Percentiles rank a stretch among this genome's conserved stretches.
Evolutionary conservation across 2,797 vertebrate species (phyloP).

Genomic region (Cyprinodon diabolis): DNA sequence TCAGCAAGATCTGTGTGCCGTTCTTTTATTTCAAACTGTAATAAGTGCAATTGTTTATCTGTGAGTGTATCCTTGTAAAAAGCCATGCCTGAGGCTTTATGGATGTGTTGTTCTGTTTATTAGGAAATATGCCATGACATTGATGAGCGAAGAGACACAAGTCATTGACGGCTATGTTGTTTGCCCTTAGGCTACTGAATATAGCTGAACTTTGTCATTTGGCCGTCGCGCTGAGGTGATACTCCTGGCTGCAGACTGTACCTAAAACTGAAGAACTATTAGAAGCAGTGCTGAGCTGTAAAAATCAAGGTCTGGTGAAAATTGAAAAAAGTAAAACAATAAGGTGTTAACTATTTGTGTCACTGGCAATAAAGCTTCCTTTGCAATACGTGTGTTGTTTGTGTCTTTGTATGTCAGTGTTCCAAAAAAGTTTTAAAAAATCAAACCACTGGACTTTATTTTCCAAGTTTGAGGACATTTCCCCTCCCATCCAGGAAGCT

Average conservation of each 20-base stretch:
- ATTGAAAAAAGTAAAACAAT: slow-evolving; percentile 41
- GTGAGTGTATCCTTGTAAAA: slow-evolving; percentile 73
- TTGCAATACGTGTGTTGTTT: slow-evolving; percentile 75
- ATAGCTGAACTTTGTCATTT: slow-evolving; percentile 17
- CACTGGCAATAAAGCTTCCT: slow-evolving; percentile 85
- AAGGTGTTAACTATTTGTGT: slow-evolving; percentile 70
- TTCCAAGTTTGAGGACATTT: too few relatives aligned
- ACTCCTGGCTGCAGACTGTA: slow-evolving; percentile 42
- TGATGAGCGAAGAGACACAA: slow-evolving; percentile 43
- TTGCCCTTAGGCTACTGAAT: slow-evolving; percentile 14
- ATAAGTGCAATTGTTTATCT: slow-evolving; percentile 72
- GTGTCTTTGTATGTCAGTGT: slow-evolving; percentile 40
- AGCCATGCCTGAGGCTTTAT: slow-evolving; percentile 82
- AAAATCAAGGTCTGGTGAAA: slow-evolving; percentile 64
- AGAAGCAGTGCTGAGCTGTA: slow-evolving; percentile 66
- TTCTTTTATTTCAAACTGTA: slow-evolving; percentile 62
- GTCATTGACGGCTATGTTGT: slow-evolving; percentile 53
- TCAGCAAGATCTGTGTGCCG: slow-evolving; percentile 67
- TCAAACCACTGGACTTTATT: too few relatives aligned
- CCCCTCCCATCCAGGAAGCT: too few relatives aligned
- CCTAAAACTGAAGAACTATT: slow-evolving; percentile 45
- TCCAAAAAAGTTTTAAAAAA: too few relatives aligned
- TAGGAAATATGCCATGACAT: slow-evolving; percentile 77
- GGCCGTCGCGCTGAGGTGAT: slow-evolving; percentile 47
- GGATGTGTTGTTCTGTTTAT: slow-evolving; percentile 73